Evolutionary conservation across 2,888 invertebrate species (phyloP).

Genomic region (Cantharis rustica): DNA sequence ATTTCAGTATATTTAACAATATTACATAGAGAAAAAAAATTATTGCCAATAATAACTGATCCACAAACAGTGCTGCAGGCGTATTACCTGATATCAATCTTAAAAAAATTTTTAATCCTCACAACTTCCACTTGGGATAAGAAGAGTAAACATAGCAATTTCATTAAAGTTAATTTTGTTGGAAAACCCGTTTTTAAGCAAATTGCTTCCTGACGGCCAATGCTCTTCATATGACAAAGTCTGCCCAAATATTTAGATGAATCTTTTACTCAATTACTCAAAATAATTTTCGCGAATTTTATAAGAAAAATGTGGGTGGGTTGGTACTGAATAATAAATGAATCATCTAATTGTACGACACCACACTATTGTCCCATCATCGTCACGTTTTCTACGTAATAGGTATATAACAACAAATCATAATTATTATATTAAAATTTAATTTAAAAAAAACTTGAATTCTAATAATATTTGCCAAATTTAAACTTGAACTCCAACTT

Average conservation of each 20-base stretch:
- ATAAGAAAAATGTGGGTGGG: not conserved
- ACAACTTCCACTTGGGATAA: too few relatives aligned
- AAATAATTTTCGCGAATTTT: not conserved
- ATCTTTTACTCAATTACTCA: not conserved
- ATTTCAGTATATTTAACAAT: too few relatives aligned
- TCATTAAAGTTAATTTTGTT: not conserved
- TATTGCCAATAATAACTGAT: too few relatives aligned
- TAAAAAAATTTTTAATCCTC: too few relatives aligned
- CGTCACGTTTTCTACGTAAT: not conserved
- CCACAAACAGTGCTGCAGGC: too few relatives aligned
- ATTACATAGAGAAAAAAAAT: too few relatives aligned
- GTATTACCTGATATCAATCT: too few relatives aligned
- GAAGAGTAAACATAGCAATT: too few relatives aligned
- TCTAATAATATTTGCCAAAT: not conserved
- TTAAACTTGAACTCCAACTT: not conserved
- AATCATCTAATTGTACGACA: not conserved
- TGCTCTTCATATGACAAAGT: not conserved
- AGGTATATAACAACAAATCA: not conserved
- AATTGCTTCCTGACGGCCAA: not conserved
- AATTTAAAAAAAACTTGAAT: not conserved
- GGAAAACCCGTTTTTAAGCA: not conserved
- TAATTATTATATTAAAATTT: not conserved
- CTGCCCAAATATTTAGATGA: not conserved
- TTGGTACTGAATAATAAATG: not conserved
- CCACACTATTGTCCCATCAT: not conserved